Evolutionary conservation across 2,797 vertebrate species (phyloP).

Genomic region (Danio choprae): DNA sequence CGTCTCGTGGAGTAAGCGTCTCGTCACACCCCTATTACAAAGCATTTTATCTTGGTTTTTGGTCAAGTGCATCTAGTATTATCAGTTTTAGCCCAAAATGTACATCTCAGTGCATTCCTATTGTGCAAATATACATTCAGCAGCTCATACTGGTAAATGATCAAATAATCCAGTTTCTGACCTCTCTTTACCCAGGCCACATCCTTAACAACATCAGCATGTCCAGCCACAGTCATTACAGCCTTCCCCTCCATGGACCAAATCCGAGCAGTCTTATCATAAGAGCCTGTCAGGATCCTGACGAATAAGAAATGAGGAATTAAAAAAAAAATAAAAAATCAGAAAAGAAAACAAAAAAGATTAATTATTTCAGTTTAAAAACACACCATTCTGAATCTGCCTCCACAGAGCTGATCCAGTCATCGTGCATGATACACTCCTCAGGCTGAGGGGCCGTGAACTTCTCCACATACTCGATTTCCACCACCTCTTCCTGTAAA

Average conservation of each 20-base stretch:
- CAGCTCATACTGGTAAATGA: neutral
- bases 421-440: conserved; percentile 96
- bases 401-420: conserved; percentile 94
- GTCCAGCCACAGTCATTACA: conserved; percentile 87
- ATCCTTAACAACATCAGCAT: conserved; percentile 94
- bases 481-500: conserved; percentile 94
- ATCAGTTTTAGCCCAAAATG: too few relatives aligned
- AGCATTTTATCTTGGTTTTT: too few relatives aligned
- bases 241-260: conserved; percentile 94
- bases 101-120: too few relatives aligned
- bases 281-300: conserved; percentile 96
- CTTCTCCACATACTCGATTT: conserved; percentile 93
- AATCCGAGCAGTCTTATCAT: conserved; percentile 93
- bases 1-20: too few relatives aligned
- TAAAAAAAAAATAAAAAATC: too few relatives aligned
- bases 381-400: conserved; percentile 89
- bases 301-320: neutral
- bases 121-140: neutral
- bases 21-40: too few relatives aligned
- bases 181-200: conserved; percentile 96
- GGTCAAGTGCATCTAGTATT: too few relatives aligned
- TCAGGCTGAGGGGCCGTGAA: conserved; percentile 93
- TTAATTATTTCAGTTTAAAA: neutral
- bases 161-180: conserved; percentile 62
- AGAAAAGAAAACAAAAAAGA: neutral